phyloP scores from a whole-genome alignment of 2,888 invertebrate species.

The Pycnomerus fuliginosus region DNA sequence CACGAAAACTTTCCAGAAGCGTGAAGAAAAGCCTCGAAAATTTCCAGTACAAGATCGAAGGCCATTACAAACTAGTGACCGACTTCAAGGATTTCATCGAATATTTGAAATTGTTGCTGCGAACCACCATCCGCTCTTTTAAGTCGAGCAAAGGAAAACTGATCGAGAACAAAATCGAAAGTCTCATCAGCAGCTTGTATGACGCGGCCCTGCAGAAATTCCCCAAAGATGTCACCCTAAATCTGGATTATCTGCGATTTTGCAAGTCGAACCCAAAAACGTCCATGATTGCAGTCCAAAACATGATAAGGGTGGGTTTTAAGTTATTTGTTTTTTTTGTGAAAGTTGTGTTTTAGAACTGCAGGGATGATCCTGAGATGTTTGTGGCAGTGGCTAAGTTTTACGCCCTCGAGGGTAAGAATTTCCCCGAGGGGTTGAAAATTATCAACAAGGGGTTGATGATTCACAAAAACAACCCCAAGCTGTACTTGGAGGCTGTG shows the following conservation, averaged over 20 bases:
- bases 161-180: slow-evolving; percentile 68
- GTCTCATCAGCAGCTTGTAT: slow-evolving; percentile 72
- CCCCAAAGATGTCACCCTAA: slow-evolving; percentile 71
- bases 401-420: slow-evolving; percentile 70
- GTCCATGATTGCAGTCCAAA: slow-evolving; percentile 60
- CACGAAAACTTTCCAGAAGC: slow-evolving; percentile 52
- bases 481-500: slow-evolving; percentile 71
- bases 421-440: slow-evolving; percentile 67
- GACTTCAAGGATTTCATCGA: slow-evolving; percentile 71
- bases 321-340: slow-evolving; percentile 35
- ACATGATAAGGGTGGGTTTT: slow-evolving; percentile 60
- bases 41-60: slow-evolving; percentile 72
- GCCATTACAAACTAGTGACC: slow-evolving; percentile 66
- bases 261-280: slow-evolving; percentile 63
- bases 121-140: slow-evolving; percentile 63
- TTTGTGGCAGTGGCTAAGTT: slow-evolving; percentile 81
- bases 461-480: slow-evolving; percentile 67
- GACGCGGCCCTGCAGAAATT: slow-evolving; percentile 68
- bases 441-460: slow-evolving; percentile 75
- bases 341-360: slow-evolving; percentile 56
- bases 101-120: slow-evolving; percentile 68
- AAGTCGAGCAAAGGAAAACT: slow-evolving; percentile 60
- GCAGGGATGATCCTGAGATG: slow-evolving; percentile 70
- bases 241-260: slow-evolving; percentile 78
- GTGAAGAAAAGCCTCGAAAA: slow-evolving; percentile 69